phyloP scores from a whole-genome alignment of 2,797 vertebrate species.

The Falco concolor region DNA sequence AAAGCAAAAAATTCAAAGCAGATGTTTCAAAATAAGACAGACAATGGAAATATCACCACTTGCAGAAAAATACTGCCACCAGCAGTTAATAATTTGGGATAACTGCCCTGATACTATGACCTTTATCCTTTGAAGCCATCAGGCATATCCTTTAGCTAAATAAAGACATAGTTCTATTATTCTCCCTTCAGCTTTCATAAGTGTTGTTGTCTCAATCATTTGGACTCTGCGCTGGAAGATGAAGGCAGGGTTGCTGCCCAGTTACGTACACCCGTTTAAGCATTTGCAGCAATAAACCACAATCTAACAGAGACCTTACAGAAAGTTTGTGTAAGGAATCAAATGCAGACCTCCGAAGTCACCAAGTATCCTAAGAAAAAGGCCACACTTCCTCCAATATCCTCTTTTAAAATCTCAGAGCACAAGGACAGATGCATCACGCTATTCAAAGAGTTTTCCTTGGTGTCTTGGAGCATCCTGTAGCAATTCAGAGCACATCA shows the following conservation, averaged over 20 bases:
- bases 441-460: not conserved
- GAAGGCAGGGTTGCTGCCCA: not conserved
- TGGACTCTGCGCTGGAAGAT: not conserved
- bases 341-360: not conserved
- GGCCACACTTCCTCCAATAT: not conserved
- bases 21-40: not conserved
- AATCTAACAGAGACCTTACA: not conserved
- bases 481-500: not conserved
- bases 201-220: not conserved
- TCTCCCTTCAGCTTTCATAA: not conserved
- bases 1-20: not conserved
- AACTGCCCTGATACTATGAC: not conserved
- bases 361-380: not conserved
- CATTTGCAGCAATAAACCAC: not conserved
- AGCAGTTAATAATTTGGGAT: not conserved
- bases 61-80: not conserved
- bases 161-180: not conserved
- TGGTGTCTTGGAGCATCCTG: not conserved
- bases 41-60: not conserved
- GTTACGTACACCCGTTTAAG: not conserved
- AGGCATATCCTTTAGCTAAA: not conserved
- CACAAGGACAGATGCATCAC: not conserved
- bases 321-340: not conserved
- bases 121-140: not conserved
- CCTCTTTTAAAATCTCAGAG: not conserved